phyloP scores from a whole-genome alignment of 2,888 invertebrate genomes.

The Strigamia transsilvanica region DNA sequence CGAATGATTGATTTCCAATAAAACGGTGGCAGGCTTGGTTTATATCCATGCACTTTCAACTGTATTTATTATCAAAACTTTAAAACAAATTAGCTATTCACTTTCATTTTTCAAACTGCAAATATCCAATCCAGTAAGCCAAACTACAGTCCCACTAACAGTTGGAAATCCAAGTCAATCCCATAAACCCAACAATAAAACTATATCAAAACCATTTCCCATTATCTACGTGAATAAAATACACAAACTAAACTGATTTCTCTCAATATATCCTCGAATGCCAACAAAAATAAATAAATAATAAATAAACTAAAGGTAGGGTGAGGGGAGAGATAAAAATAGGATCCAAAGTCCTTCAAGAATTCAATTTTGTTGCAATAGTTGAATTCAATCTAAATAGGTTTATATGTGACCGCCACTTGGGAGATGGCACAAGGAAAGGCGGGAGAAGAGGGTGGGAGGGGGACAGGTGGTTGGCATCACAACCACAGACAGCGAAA shows the following conservation, averaged over 20 bases:
- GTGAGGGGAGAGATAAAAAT: not conserved
- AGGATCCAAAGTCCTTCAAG: not conserved
- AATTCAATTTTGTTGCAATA: conserved; percentile 48
- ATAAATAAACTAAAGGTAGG: not conserved
- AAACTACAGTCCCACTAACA: not conserved
- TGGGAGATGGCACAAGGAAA: conserved; percentile 42
- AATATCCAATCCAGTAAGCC: not conserved
- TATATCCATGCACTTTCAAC: not conserved
- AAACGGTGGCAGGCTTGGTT: not conserved
- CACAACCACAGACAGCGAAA: conserved; percentile 45
- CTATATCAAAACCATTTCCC: too few relatives aligned
- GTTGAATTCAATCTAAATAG: conserved; percentile 47
- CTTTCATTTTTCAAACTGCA: not conserved
- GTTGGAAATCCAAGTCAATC: too few relatives aligned
- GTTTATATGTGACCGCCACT: conserved; percentile 38
- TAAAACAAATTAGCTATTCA: conserved; percentile 1
- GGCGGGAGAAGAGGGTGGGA: not conserved
- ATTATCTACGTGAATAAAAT: too few relatives aligned
- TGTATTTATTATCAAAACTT: not conserved
- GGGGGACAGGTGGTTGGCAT: conserved; percentile 45
- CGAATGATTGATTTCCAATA: conserved; percentile 15
- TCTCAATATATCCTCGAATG: too few relatives aligned
- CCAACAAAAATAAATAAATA: not conserved
- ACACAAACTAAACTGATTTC: too few relatives aligned
- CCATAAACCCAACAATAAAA: too few relatives aligned